Evolutionary conservation across 2,113 vertebrate genomes (phyloP), one percentile per base, ranked within the genome.

Genomic region (Podocnemis expansa): DNA sequence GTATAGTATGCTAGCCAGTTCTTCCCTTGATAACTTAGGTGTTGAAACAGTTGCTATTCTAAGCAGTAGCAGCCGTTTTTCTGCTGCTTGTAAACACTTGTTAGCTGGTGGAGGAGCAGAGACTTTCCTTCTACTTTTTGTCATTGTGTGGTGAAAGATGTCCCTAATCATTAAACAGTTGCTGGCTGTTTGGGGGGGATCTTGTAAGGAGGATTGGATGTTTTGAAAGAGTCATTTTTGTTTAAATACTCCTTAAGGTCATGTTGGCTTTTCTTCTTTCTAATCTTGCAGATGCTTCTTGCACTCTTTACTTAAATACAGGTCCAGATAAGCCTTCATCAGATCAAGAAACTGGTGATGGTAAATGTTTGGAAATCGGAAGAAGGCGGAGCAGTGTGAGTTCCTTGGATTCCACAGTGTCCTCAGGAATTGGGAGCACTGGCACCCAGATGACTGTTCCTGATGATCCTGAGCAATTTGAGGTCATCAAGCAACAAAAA

Each of bases 401-500:
- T 60, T 99, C 99, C 29, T 97, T 99, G 97, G 99, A 99, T 96
- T 99, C 99, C 75, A 99, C 98, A 0, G 95, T 99, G 4, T 99
- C 99, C 0, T 99, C 99, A 1, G 98, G 98, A 75, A 79, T 99
- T 34, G 97, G 98, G 76, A 98, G 97, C 82, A 94, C 96, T 76
- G 96, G 97, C 21, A 98, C 98, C n/a, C 98, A 98, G 94, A 95
- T 95, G 7, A 93, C 98, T 19, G 91, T 99, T 93, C 98, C 98
- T 2, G 99, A 99, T 94, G 99, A 99, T 73, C 99, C 99, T 0
- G 99, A 99, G 95, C 99, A 99, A 96, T 99, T 99, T 89, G 99
- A 99, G 97, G 99, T 99, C 83, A 99, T 99, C 97, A 99, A 99
- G 91, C 99, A 99, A 93, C 99, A 99, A 96, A 99, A 99, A 95